These are phyloP conservation scores for Drosophila littoralis DNA, from an alignment of 1,140 invertebrate genomes.

Conservation along the genomic window DNA sequence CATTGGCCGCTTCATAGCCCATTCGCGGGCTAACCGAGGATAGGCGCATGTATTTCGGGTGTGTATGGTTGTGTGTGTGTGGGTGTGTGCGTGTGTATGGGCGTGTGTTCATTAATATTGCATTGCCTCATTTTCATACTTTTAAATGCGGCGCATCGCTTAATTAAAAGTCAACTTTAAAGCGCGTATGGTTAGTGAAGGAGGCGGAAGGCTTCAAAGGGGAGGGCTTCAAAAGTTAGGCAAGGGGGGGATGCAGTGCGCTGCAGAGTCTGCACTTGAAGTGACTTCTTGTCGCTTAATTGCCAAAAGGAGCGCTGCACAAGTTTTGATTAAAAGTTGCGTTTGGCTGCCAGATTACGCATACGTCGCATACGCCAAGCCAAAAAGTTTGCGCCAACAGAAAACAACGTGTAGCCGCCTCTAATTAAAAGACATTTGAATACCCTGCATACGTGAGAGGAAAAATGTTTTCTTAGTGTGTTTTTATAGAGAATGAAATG, in stretches of 20 bases:
- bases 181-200: neutral
- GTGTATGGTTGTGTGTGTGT: neutral
- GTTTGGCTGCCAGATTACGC: constrained; percentile 50
- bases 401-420: constrained; percentile 33
- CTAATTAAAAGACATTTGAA: constrained; percentile 74
- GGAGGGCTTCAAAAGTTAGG: neutral
- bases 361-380: constrained; percentile 53
- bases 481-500: too few species aligned
- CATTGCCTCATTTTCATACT: constrained; percentile 49
- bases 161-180: constrained; percentile 67
- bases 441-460: neutral
- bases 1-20: constrained; percentile 46
- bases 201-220: neutral
- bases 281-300: constrained; percentile 74
- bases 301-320: constrained; percentile 50
- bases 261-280: constrained; percentile 41
- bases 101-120: constrained; percentile 74
- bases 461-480: neutral
- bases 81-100: constrained; percentile 10
- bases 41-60: constrained; percentile 44
- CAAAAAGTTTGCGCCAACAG: constrained; percentile 47
- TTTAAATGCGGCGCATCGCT: constrained; percentile 59
- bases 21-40: constrained; percentile 36
- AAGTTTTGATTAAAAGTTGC: constrained; percentile 79
- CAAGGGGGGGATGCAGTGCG: neutral